A percentile compares a stretch with the other conserved stretches of the same genome.
Conservation (phyloP, 2,113 vertebrate species). For the Notechis scutatus region DNA sequence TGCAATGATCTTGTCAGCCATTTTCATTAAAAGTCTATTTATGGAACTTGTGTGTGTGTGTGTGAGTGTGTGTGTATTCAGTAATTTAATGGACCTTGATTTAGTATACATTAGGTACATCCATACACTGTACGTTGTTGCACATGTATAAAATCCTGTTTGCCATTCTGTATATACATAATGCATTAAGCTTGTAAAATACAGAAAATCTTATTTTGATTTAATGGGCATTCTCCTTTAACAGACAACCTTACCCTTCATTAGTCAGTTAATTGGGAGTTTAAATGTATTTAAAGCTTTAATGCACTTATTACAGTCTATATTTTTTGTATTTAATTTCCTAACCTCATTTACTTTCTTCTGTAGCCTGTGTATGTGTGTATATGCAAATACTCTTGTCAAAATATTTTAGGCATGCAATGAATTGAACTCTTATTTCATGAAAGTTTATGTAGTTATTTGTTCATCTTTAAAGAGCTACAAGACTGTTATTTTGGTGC, state of each 20-base stretch:
- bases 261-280: neutral
- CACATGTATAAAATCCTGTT: neutral
- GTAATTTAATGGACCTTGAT: neutral
- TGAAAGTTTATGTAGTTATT: neutral
- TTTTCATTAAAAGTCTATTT: neutral
- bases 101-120: neutral
- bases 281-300: neutral
- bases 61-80: neutral
- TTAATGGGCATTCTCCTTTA: neutral
- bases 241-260: neutral
- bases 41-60: neutral
- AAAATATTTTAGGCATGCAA: neutral
- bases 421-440: neutral
- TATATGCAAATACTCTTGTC: neutral
- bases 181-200: neutral
- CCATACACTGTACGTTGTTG: neutral
- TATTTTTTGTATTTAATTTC: neutral
- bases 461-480: neutral
- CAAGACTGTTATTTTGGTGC: neutral
- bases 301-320: neutral
- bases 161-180: neutral
- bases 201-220: neutral
- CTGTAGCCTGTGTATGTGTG: neutral
- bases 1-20: neutral
- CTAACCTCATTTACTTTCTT: neutral